Conservation (phyloP, 2,113 vertebrate species). For the Psilopogon haemacephalus region DNA sequence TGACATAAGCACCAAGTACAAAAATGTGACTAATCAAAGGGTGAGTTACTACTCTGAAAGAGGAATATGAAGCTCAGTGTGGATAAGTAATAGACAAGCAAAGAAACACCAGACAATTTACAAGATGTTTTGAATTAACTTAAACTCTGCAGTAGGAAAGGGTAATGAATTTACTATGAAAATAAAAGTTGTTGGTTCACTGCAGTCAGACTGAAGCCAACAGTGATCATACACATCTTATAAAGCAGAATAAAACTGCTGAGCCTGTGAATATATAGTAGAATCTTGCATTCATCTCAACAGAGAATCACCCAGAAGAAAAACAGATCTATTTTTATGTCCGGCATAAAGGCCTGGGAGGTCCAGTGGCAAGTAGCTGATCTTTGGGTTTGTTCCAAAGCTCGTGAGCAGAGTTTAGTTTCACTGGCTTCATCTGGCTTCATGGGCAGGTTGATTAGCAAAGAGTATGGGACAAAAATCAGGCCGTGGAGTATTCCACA, state of each 20-base stretch:
- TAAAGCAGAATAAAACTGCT: neutral
- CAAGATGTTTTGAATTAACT: slow-evolving; percentile 2
- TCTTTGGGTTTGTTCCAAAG: neutral
- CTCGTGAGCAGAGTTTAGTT: neutral
- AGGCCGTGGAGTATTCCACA: neutral
- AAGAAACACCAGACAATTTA: neutral
- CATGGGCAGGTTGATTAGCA: neutral
- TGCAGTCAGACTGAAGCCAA: neutral
- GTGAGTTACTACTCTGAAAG: neutral
- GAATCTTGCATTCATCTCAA: neutral
- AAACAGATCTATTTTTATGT: neutral
- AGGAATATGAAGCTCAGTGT: neutral
- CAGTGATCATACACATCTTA: neutral
- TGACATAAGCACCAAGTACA: slow-evolving; percentile 9
- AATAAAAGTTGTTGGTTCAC: slow-evolving; percentile 7
- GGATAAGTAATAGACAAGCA: slow-evolving; percentile 1
- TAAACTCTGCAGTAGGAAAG: neutral
- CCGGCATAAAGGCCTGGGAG: neutral
- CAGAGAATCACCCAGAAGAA: neutral
- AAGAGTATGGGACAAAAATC: neutral
- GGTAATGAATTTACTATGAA: neutral
- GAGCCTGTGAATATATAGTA: neutral
- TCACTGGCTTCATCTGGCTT: neutral
- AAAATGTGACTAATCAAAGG: slow-evolving; percentile 40
- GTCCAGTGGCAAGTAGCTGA: neutral